These are phyloP conservation scores for Otis tarda DNA, from an alignment of 2,113 vertebrate species.

Conservation along the genomic window DNA sequence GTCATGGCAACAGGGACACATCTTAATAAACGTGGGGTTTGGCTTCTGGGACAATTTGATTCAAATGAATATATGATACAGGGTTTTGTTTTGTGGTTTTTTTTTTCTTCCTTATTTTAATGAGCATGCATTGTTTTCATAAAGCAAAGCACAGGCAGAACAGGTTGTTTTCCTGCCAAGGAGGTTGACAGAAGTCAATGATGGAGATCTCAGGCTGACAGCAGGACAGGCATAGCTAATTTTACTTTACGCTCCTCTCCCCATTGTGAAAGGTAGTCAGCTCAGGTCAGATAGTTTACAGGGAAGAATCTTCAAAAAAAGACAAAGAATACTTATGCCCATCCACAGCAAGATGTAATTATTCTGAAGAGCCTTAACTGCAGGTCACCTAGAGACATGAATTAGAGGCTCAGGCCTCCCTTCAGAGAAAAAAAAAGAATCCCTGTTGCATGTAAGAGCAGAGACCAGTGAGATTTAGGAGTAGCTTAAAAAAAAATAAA, in stretches of 20 bases:
- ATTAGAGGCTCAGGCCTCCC: not conserved
- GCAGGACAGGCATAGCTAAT: not conserved
- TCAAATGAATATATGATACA: not conserved
- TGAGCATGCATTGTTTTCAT: not conserved
- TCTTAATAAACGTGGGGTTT: constrained; percentile 67
- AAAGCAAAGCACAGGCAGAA: not conserved
- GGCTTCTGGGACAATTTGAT: constrained; percentile 21
- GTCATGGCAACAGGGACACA: constrained; percentile 22
- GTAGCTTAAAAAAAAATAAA: not conserved
- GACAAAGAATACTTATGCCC: not conserved
- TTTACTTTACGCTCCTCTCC: not conserved
- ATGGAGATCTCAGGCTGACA: not conserved
- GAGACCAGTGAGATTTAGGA: not conserved
- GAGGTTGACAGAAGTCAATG: not conserved
- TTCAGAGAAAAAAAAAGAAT: not conserved
- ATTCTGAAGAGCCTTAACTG: constrained; percentile 15
- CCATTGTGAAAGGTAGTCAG: not conserved
- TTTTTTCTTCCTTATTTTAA: not conserved
- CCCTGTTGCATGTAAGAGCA: not conserved
- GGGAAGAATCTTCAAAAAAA: not conserved
- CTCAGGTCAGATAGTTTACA: not conserved
- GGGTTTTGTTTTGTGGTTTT: not conserved
- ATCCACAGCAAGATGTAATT: not conserved
- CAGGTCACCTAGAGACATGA: not conserved
- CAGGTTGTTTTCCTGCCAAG: not conserved